phyloP scores from a whole-genome alignment of 2,113 vertebrate species.

The Anolis sagrei region DNA sequence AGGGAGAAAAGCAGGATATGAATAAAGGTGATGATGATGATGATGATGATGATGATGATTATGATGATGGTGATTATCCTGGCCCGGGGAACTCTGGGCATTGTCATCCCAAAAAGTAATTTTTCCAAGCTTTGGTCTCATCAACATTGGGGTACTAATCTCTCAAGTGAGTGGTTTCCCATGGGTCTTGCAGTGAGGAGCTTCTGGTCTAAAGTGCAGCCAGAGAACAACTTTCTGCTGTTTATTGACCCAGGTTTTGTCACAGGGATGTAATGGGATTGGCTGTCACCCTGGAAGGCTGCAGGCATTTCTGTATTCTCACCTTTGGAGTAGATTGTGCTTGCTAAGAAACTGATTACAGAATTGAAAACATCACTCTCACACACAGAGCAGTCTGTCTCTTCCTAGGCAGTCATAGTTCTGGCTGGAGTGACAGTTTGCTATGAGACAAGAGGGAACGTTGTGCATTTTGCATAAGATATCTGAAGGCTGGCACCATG shows the following conservation, averaged over 20 bases:
- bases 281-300: not conserved
- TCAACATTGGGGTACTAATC: not conserved
- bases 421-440: not conserved
- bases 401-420: not conserved
- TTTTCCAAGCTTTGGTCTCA: too few species aligned
- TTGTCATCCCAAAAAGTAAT: too few species aligned
- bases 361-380: not conserved
- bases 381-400: not conserved
- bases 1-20: too few species aligned
- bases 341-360: not conserved
- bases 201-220: not conserved
- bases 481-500: not conserved
- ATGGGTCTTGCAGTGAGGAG: not conserved
- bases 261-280: not conserved
- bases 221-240: not conserved
- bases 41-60: too few species aligned
- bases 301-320: not conserved
- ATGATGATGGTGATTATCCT: too few species aligned
- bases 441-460: not conserved
- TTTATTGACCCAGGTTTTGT: not conserved
- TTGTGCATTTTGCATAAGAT: too few species aligned
- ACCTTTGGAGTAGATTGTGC: not conserved
- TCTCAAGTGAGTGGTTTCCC: not conserved
- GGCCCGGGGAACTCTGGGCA: too few species aligned
- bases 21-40: too few species aligned